Base-by-base conservation (phyloP, 2,888 invertebrate genomes). In the Agonopterix alstromeriana region DNA sequence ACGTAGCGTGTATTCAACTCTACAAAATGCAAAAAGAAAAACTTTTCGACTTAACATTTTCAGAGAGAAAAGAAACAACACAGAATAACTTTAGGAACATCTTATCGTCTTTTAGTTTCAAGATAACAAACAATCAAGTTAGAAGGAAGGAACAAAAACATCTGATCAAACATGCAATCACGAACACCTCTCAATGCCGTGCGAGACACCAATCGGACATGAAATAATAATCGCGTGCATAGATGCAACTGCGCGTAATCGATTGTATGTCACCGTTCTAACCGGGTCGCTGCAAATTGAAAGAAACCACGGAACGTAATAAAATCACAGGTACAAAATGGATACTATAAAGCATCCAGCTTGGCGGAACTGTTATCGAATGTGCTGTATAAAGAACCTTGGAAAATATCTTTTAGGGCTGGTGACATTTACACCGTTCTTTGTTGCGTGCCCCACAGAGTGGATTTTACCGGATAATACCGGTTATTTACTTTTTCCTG, bases 271-370 rank as follows among this genome's bases (percentile, higher is more conserved):
- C 48, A 38, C 50, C 47, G 43, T 11, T 17, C 17, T 50, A 62
- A 57, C 62, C 70, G 66, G 71, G 71, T 71, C 70, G 57, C 51
- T 51, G 52, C 51, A 56, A 64, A 71, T 70, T 66, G 65, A 66
- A 71, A 69, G 71, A 64, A 62, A 64, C 62, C 58, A 56, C 56
- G 59, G 59, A 54, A 61, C 58, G 61, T 63, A 58, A 51, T 49
- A 55, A 53, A 55, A 53, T 46, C 47, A 38, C 44, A 52, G 48
- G 36, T 42, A 42, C 12, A 35, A 35, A 35, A 35, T 10, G 35
- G 9, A n/a, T 35, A 43, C 43, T 35, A 43, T 41, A 40, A 42
- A 36, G n/a, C 40, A 11, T 35, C 42, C n/a, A 27, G n/a, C 45
- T n/a, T 5, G 27, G 12, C 35, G 11, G 10, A 11, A 17, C 36